Conservation (phyloP, 2,113 vertebrate species). For the Cynopterus brachyotis region DNA sequence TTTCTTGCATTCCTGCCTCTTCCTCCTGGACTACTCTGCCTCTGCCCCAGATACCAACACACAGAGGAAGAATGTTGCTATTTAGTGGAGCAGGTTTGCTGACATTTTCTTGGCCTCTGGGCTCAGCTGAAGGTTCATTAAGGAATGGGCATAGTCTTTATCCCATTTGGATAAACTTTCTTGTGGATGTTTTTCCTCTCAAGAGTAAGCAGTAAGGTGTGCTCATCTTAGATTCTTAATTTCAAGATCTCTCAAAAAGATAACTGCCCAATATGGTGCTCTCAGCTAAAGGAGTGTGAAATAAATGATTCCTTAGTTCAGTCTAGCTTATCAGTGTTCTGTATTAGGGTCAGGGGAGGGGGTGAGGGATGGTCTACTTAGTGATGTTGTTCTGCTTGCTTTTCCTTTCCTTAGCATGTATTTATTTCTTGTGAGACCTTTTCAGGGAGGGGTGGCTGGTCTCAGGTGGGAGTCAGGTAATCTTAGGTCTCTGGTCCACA, state of each 20-base stretch:
- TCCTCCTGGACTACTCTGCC: rapidly evolving
- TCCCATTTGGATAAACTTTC: not conserved
- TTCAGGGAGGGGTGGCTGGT: not conserved
- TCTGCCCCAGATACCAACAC: not conserved
- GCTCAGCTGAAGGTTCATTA: not conserved
- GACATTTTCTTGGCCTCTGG: not conserved
- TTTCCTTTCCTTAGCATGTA: not conserved
- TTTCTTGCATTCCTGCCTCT: not conserved
- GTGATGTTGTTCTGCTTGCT: not conserved
- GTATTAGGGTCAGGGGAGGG: not conserved
- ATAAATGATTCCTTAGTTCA: not conserved
- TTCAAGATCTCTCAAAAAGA: not conserved
- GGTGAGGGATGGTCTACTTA: not conserved
- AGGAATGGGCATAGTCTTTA: not conserved
- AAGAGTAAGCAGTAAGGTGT: not conserved
- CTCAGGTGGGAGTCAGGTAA: not conserved
- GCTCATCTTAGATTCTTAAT: not conserved
- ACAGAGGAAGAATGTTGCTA: not conserved
- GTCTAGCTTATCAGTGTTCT: not conserved
- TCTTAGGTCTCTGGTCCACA: not conserved
- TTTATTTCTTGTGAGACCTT: not conserved
- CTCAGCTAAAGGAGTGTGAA: not conserved
- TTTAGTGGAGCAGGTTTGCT: not conserved
- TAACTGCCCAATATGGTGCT: not conserved
- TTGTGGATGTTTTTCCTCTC: not conserved